These are phyloP conservation scores for Cyprinodon tularosa DNA, from an alignment of 2,113 vertebrate genomes.

Conservation along the genomic window DNA sequence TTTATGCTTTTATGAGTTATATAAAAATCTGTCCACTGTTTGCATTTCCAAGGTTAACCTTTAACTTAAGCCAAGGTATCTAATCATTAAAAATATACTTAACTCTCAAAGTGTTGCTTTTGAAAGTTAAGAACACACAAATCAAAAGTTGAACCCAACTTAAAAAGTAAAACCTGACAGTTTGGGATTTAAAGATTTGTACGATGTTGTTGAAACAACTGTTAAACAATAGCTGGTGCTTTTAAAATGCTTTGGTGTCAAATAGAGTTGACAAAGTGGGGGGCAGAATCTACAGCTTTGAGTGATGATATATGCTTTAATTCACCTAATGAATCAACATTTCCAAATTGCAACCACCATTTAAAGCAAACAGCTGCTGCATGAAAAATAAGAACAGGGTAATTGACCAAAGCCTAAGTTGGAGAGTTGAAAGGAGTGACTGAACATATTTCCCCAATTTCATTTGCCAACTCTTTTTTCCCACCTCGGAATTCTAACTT, in stretches of 20 bases:
- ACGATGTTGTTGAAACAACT: slow-evolving; percentile 6
- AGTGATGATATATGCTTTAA: slow-evolving; percentile 52
- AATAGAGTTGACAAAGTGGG: slow-evolving; percentile 14
- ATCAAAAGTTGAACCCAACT: slow-evolving; percentile 12
- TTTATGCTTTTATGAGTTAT: slow-evolving; percentile 1
- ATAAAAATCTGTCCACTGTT: not conserved
- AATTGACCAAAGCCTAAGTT: slow-evolving; percentile 59
- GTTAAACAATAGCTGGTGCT: slow-evolving; percentile 18
- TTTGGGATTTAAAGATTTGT: slow-evolving; percentile 6
- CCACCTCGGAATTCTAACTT: slow-evolving; percentile 52
- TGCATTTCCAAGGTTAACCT: not conserved
- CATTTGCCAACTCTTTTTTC: slow-evolving; percentile 62
- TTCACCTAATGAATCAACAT: slow-evolving; percentile 62
- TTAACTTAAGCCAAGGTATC: not conserved
- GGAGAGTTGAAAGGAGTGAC: slow-evolving; percentile 48
- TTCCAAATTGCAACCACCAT: slow-evolving; percentile 59
- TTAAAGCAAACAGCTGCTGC: slow-evolving; percentile 43
- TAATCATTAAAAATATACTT: slow-evolving; percentile 18
- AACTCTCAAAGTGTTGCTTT: slow-evolving; percentile 11
- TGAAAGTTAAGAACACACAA: slow-evolving; percentile 18
- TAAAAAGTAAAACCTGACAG: slow-evolving; percentile 1
- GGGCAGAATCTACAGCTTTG: slow-evolving; percentile 9
- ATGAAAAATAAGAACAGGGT: slow-evolving; percentile 57
- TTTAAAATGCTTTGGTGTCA: slow-evolving; percentile 1
- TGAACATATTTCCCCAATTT: slow-evolving; percentile 55